Evolutionary conservation across 2,113 vertebrate species (phyloP), one percentile per base, ranked within the genome.

Genomic region (Prietella phreatophila): DNA sequence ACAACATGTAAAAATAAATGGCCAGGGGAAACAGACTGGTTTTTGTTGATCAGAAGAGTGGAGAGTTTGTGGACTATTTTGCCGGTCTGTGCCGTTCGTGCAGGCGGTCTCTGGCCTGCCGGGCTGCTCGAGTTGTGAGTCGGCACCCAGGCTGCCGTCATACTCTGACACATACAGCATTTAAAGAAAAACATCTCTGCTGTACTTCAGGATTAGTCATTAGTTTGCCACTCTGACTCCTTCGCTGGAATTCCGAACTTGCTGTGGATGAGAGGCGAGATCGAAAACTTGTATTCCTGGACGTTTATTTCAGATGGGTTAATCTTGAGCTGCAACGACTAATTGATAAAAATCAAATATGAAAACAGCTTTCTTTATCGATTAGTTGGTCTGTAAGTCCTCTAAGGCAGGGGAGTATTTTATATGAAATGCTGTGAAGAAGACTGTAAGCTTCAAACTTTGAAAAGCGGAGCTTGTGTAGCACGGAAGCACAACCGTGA

Each of bases 1-100:
- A 94, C 92, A 92, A 88, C 82, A 89, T 91, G 91, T 91, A 94
- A 92, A 95, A 94, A 95, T 94, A 93, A 91, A 92, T 90, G 90
- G 87, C 85, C 89, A 85, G 86, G 90, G 82, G 91, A 93, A 92
- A 93, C 94, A 95, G 93, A 92, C 93, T 80, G 87, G 91, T 91
- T 90, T 93, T 92, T 93, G 94, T 94, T 94, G 92, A 93, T 93
- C 89, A 90, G 89, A 93, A 93, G 91, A 94, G 88, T 89, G 63
- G 92, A 27, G 85, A 93, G 92, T 93, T 93, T 93, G 91, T 93
- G 89, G 89, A 91, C 88, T 63, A 84, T 89, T 94, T 94, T 91
- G 90, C 93, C 91, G 91, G 89, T 39, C 90, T 90, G 89, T 86
- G 87, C 92, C 80, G 88, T 90, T 93, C 92, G 73, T 85, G 88